These are phyloP conservation scores for Microplitis deprimator DNA, from an alignment of 2,888 invertebrate species.

Conservation along the genomic window DNA sequence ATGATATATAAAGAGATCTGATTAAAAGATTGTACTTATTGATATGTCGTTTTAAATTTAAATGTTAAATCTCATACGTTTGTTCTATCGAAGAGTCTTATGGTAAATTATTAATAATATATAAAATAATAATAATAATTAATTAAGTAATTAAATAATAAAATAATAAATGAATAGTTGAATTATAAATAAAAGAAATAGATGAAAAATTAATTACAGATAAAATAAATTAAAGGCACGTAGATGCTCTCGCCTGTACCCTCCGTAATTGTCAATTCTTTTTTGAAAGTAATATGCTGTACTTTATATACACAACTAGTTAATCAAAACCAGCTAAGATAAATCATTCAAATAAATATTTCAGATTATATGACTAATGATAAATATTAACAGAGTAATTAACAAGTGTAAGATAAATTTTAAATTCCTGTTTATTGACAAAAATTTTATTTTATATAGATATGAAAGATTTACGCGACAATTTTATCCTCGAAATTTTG, in stretches of 20 bases:
- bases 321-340: conserved; percentile 44
- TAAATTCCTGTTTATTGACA: conserved; percentile 9
- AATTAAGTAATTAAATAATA: not conserved
- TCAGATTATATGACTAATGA: conserved; percentile 35
- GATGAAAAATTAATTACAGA: conserved; percentile 11
- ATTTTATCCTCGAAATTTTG: not conserved
- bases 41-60: not conserved
- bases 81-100: not conserved
- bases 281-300: conserved; percentile 70
- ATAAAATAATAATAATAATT: not conserved
- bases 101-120: not conserved
- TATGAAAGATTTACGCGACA: not conserved
- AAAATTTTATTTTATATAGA: not conserved
- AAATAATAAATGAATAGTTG: not conserved
- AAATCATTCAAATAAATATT: conserved; percentile 30
- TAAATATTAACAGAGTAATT: conserved; percentile 30
- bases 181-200: conserved; percentile 33
- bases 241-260: conserved; percentile 58
- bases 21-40: conserved; percentile 10
- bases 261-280: conserved; percentile 69
- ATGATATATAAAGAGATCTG: not conserved
- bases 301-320: conserved; percentile 60
- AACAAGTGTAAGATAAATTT: conserved; percentile 21
- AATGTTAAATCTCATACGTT: conserved; percentile 5
- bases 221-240: conserved; percentile 46